Evolutionary conservation across 2,113 vertebrate genomes (phyloP).

Genomic region (Cebidichthys violaceus): DNA sequence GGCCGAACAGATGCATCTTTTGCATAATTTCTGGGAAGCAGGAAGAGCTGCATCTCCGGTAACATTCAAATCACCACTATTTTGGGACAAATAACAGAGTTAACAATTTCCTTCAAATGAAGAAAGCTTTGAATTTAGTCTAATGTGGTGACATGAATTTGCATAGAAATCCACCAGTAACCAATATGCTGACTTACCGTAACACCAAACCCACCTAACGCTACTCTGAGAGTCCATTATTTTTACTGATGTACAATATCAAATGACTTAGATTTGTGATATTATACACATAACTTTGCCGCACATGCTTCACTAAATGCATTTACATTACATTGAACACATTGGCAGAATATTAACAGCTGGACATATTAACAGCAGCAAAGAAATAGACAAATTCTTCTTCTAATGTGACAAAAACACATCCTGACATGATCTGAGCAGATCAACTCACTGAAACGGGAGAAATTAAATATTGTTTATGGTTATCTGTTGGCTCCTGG

Average conservation of each 20-base stretch:
- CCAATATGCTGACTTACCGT: background rate
- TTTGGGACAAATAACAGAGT: background rate
- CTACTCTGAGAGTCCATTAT: background rate
- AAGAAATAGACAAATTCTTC: background rate
- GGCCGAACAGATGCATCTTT: conserved; percentile 34
- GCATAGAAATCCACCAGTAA: background rate
- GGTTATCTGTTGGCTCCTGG: background rate
- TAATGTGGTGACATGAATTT: background rate
- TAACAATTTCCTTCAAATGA: background rate
- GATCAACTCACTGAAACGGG: background rate
- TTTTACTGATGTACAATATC: background rate
- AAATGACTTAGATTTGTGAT: background rate
- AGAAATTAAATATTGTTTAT: background rate
- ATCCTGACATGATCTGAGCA: background rate
- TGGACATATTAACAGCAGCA: background rate
- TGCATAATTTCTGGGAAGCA: conserved; percentile 18
- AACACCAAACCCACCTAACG: background rate
- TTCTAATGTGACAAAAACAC: background rate
- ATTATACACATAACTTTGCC: background rate
- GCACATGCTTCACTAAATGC: background rate
- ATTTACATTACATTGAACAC: background rate
- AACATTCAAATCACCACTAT: background rate
- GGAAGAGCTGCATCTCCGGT: conserved; percentile 1
- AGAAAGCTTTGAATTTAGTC: background rate
- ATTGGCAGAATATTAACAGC: background rate